Base-by-base conservation (phyloP, 2,888 invertebrate genomes). In the Asteroscopus sphinx region DNA sequence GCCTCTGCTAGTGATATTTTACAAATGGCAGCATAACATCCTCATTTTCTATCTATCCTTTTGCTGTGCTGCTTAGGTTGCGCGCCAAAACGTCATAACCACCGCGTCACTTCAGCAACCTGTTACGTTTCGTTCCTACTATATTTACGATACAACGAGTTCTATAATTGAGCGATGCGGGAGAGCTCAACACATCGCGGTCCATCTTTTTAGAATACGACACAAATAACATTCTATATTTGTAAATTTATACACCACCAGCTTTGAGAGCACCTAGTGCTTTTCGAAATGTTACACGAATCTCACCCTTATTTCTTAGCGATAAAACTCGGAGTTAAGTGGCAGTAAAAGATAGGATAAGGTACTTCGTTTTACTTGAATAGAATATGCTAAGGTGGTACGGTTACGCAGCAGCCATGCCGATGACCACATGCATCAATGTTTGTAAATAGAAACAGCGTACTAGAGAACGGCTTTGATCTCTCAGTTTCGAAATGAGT, bases 191-290 rank as follows among this genome's bases (percentile, higher is more conserved):
- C 91, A 92, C 92, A 93, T 92, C 92, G 90, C 91, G 87, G 92
- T 92, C 90, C 92, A 94, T 93, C 93, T 93, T 94, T 94, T 93
- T 94, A 93, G 93, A 93, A 93, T 92, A 92, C 91, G 90, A 93
- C 93, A 93, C 92, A 93, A 94, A 94, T 94, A 94, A 93, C 93
- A 88, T 93, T 93, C 93, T 94, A 94, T 92, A 92, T 93, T 93
- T 91, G 93, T 86, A 91, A 89, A 91, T 92, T 90, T 91, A 91
- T 91, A 92, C 90, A 83, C 90, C 88, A 87, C 86, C 83, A 85
- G 87, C 86, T 88, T 85, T 80, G 85, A 88, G 84, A 88, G 88
- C 83, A 77, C 80, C 86, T 87, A 87, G 84, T 78, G 77, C 80
- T 77, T 59, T 44, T 71, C 68, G 67, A 65, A 69, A 63, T 65